These are phyloP conservation scores for Oxyura jamaicensis DNA, from an alignment of 2,113 vertebrate genomes.

Conservation along the genomic window DNA sequence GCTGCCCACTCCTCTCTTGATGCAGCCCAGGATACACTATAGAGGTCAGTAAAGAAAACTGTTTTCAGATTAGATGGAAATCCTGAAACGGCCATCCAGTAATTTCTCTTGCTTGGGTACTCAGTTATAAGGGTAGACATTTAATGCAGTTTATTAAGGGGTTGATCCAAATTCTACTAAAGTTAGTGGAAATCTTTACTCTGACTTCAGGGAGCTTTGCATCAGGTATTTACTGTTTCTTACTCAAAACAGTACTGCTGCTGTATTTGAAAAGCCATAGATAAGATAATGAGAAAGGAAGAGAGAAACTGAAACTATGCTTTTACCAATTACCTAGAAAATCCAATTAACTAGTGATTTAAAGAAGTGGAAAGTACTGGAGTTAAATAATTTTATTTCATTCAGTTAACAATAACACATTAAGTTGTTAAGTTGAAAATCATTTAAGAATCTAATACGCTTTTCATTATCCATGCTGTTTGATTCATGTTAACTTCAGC, in stretches of 20 bases:
- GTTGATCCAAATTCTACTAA: not conserved
- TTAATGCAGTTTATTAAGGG: not conserved
- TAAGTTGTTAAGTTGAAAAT: not conserved
- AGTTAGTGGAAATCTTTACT: not conserved
- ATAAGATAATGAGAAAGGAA: not conserved
- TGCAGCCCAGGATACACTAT: not conserved
- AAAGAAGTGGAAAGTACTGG: not conserved
- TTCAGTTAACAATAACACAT: constrained; percentile 29
- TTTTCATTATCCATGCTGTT: not conserved
- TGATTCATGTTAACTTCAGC: not conserved
- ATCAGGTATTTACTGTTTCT: not conserved
- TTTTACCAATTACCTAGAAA: constrained; percentile 41
- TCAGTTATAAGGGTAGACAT: not conserved
- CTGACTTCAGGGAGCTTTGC: not conserved
- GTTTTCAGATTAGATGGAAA: not conserved
- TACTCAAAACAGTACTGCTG: not conserved
- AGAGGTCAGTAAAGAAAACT: not conserved
- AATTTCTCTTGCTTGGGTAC: not conserved
- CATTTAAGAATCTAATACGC: not conserved
- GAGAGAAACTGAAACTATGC: not conserved
- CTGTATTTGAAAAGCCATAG: not conserved
- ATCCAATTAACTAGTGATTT: constrained; percentile 27
- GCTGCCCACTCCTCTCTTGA: no score
- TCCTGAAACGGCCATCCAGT: not conserved
- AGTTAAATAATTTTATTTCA: constrained; percentile 36